Base-by-base conservation (phyloP, 2,113 vertebrate species). In the Thalassoma bifasciatum region DNA sequence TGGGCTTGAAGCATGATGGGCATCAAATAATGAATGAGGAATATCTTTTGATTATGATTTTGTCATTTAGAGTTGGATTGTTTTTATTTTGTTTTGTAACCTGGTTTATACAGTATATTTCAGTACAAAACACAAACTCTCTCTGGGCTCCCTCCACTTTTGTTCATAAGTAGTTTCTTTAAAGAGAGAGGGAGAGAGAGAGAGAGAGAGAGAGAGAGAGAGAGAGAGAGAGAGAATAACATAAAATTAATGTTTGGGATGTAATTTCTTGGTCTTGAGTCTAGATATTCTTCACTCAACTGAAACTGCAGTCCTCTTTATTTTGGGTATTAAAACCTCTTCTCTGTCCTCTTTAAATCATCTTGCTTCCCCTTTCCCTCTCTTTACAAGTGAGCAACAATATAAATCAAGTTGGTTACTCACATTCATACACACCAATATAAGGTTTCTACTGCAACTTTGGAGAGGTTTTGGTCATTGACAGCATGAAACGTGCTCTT, bases 331-430 rank as follows among this genome's bases (percentile, higher is more conserved):
- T 49, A 22, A 30, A 36, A 57, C 21, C 5, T 6, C 40, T 42
- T 12, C 51, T 50, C 4, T 11, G 21, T 69, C 38, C 23, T 30
- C 30, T 21, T 51, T 13, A 53, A 34, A 10, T 24, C 23, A 53
- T 61, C 36, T 79, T 6, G 44, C 53, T 77, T 70, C 50, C 40
- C n/a, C 30, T 75, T 66, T 40, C 12, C 10, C 14, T 58, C 19
- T 60, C 7, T 68, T 84, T 36, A 53, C 62, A 38, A 49, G 2
- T 49, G 19, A 10, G 46, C 17, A 21, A 21, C n/a, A 21, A 49
- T 49, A 10, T n/a, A 49, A 49, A n/a, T 21, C 10, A 49, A 17
- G 6, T 6, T 46, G 17, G 17, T 30, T 30, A 46, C n/a, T 64
- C 34, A 23, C 10, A 63, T 56, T 58, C 36, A 30, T 50, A 38